A percentile compares a stretch with the other conserved stretches of the same genome.
phyloP scores from a whole-genome alignment of 2,888 invertebrate species.

The Apamea monoglypha region DNA sequence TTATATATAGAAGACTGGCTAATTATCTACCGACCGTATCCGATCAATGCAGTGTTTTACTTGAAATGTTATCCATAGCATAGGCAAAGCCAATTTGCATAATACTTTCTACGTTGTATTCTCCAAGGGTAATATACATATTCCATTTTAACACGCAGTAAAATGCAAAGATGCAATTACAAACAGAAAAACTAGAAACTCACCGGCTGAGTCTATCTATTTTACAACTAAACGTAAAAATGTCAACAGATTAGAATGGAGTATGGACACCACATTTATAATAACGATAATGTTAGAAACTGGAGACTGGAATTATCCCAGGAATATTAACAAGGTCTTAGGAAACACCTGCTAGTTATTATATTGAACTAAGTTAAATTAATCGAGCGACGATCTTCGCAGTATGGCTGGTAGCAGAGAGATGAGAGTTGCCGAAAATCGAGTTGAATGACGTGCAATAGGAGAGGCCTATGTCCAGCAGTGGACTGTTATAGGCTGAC shows the following conservation, averaged over 20 bases:
- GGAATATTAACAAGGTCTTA: constrained; percentile 40
- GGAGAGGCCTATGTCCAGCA: too few relatives aligned
- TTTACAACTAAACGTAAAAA: constrained; percentile 51
- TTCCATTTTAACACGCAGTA: constrained; percentile 25
- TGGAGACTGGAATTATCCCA: constrained; percentile 20
- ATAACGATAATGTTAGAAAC: constrained; percentile 40
- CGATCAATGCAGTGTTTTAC: neutral
- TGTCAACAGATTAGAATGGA: constrained; percentile 57
- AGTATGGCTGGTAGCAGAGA: too few relatives aligned
- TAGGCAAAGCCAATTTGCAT: neutral
- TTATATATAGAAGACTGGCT: too few relatives aligned
- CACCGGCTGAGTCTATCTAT: constrained; percentile 15
- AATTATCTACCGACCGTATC: neutral
- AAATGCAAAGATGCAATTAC: constrained; percentile 21
- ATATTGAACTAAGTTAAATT: constrained; percentile 12
- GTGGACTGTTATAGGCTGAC: too few relatives aligned
- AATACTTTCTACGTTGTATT: constrained; percentile 10
- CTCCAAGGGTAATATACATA: constrained; percentile 4
- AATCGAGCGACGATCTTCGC: constrained; percentile 3
- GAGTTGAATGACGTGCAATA: too few relatives aligned
- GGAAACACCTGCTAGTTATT: constrained; percentile 19
- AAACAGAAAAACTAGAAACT: constrained; percentile 25
- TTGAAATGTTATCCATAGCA: neutral
- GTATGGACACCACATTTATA: constrained; percentile 32
- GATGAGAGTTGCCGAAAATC: too few relatives aligned